These are phyloP conservation scores for Steinernema feltiae DNA, from an alignment of 1,140 invertebrate genomes.

Conservation along the genomic window DNA sequence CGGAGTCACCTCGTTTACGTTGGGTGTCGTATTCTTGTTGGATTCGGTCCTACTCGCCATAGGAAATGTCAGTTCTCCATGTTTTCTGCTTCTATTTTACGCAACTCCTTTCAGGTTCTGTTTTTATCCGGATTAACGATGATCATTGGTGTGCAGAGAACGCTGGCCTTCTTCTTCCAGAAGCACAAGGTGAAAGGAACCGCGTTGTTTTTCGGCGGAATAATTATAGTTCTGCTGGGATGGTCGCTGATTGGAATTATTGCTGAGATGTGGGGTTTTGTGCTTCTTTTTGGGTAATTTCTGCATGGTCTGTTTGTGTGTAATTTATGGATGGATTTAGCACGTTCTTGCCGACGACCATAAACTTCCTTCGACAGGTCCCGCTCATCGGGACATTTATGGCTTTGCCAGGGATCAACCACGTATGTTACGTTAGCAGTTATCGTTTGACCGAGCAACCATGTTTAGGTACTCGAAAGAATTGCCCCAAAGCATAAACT, in stretches of 20 bases:
- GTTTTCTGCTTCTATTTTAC: conserved; percentile 17
- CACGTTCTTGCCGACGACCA: conserved; percentile 67
- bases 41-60: conserved; percentile 95
- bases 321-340: conserved; percentile 57
- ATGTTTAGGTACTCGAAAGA: no score
- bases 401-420: conserved; percentile 64
- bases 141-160: conserved; percentile 89
- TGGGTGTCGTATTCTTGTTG: conserved; percentile 90
- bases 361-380: conserved; percentile 66
- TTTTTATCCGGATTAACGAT: conserved; percentile 89
- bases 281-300: conserved; percentile 65
- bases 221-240: conserved; percentile 84
- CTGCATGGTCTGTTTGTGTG: conserved; percentile 24
- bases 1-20: conserved; percentile 86
- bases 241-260: conserved; percentile 94
- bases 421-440: no score
- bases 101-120: conserved; percentile 68
- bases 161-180: conserved; percentile 96
- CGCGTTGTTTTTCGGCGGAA: conserved; percentile 84
- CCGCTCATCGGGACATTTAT: conserved; percentile 66
- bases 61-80: conserved; percentile 77
- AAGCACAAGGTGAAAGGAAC: conserved; percentile 88
- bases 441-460: no score
- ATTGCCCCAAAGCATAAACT: no score
- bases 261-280: conserved; percentile 74